Conservation (phyloP, 2,888 invertebrate species). For the Rambutsinella grinnellia region DNA sequence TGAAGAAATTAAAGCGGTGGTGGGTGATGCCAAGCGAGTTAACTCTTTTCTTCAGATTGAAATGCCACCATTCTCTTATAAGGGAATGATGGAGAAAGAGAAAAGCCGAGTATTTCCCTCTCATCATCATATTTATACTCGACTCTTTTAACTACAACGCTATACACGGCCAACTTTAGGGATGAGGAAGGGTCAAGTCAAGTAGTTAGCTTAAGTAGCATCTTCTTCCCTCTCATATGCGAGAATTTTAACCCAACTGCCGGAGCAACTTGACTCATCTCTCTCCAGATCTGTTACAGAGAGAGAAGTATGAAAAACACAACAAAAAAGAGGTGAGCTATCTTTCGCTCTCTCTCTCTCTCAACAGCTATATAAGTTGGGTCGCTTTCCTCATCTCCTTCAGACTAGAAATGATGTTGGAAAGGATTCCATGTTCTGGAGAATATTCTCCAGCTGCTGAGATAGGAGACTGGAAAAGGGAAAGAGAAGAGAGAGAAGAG, state of each 20-base stretch:
- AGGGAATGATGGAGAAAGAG: constrained; percentile 9
- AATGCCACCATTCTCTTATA: neutral
- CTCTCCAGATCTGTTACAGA: neutral
- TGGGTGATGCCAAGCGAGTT: constrained; percentile 41
- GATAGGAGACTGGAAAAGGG: constrained; percentile 27
- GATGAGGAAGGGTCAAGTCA: constrained; percentile 54
- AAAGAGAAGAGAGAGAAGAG: constrained; percentile 30
- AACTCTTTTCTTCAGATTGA: constrained; percentile 13
- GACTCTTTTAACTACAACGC: constrained; percentile 1
- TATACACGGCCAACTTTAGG: constrained; percentile 10
- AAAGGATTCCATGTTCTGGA: constrained; percentile 2
- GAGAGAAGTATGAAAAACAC: constrained; percentile 11
- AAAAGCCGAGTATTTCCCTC: neutral
- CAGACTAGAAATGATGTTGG: neutral
- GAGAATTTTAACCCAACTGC: too few species aligned
- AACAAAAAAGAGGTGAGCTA: too few species aligned
- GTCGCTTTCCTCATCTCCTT: constrained; percentile 6
- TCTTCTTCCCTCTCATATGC: constrained; percentile 8
- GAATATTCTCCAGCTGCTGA: constrained; percentile 4
- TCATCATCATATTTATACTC: constrained; percentile 7
- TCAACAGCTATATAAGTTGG: constrained; percentile 15
- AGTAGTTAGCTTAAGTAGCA: constrained; percentile 49
- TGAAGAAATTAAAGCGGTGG: constrained; percentile 12
- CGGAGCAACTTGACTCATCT: neutral
- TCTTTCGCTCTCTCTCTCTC: constrained; percentile 17